Evolutionary conservation across 2,113 vertebrate genomes (phyloP).

Genomic region (Ciconia maguari): DNA sequence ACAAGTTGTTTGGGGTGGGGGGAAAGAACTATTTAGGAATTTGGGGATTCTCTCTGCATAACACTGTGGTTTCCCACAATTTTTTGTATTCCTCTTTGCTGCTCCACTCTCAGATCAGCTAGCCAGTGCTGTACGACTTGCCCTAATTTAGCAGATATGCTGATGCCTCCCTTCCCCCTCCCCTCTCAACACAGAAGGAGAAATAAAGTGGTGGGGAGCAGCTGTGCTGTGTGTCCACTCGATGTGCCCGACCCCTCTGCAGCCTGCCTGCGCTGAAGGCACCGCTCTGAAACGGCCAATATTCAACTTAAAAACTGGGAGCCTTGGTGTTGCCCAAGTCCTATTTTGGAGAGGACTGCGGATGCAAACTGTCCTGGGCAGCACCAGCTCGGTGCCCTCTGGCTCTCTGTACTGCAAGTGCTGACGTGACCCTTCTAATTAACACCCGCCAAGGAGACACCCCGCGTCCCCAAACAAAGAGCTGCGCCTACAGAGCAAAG

Average conservation of each 20-base stretch:
- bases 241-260: neutral
- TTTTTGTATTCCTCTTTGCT: neutral
- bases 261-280: neutral
- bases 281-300: neutral
- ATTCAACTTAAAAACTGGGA: neutral
- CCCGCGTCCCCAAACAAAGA: neutral
- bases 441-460: neutral
- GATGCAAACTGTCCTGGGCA: neutral
- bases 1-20: neutral
- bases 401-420: neutral
- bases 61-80: neutral
- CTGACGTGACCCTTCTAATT: neutral
- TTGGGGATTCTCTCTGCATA: neutral
- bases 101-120: neutral
- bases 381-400: neutral
- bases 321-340: neutral
- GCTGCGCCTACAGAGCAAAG: neutral
- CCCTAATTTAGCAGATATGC: constrained; percentile 21
- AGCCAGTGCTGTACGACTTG: neutral
- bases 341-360: neutral
- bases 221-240: rapidly evolving
- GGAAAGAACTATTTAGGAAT: neutral
- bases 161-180: neutral
- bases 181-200: neutral
- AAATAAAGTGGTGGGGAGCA: neutral